Evolutionary conservation across 1,140 invertebrate genomes (phyloP).

Genomic region (Spodoptera frugiperda): DNA sequence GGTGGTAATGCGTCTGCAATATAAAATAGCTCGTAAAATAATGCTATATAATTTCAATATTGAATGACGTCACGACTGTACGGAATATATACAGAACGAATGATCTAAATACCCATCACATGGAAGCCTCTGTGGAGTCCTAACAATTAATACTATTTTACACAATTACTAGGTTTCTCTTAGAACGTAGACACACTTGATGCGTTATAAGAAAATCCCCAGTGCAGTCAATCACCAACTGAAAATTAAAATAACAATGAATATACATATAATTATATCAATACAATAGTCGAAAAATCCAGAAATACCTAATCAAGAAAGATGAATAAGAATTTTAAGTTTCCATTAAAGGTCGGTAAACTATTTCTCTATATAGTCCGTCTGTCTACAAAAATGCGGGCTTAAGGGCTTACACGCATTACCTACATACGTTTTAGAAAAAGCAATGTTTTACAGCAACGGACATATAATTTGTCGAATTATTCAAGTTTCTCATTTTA

Average conservation of each 20-base stretch:
- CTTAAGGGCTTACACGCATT: neutral
- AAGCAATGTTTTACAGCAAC: neutral
- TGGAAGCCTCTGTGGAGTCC: conserved; percentile 2
- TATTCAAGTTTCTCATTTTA: conserved; percentile 30
- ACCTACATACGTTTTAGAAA: too few species aligned
- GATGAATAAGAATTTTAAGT: too few species aligned
- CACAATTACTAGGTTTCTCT: conserved; percentile 24
- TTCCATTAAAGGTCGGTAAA: too few species aligned
- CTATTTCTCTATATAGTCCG: too few species aligned
- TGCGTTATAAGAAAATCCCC: conserved; percentile 38
- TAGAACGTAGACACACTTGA: conserved; percentile 31
- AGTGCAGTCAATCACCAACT: conserved; percentile 42
- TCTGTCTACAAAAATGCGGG: too few species aligned
- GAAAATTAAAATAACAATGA: conserved; percentile 12
- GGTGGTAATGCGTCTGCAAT: neutral
- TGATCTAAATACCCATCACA: conserved; percentile 33
- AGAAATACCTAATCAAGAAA: neutral
- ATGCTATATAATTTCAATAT: neutral
- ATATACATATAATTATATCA: neutral
- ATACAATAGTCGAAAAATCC: too few species aligned
- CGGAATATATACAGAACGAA: neutral
- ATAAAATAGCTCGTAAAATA: neutral
- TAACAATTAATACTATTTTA: conserved; percentile 25
- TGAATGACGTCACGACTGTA: neutral
- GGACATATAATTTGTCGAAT: neutral